Evolutionary conservation across 2,113 vertebrate species (phyloP).

Genomic region (Menidia beryllina): DNA sequence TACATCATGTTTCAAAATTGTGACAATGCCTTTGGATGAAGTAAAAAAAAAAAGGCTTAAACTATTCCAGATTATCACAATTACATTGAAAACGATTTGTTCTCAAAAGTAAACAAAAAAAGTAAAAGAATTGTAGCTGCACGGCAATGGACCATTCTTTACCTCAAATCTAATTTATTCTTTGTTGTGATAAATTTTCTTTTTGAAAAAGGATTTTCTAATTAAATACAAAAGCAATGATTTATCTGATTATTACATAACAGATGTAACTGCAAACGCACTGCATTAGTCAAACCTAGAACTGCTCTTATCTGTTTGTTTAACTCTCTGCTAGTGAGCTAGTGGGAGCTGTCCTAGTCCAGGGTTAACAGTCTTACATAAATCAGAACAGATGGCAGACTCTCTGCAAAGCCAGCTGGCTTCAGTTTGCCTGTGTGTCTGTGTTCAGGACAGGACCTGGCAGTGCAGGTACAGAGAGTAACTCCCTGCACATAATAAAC

Average conservation of each 20-base stretch:
- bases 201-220: neutral
- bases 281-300: neutral
- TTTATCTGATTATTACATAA: slow-evolving; percentile 12
- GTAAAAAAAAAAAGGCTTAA: neutral
- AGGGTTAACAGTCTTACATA: slow-evolving; percentile 78
- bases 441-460: slow-evolving; percentile 65
- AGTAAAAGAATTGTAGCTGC: neutral
- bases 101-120: neutral
- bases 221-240: neutral
- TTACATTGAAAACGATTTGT: neutral
- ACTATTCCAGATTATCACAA: neutral
- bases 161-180: neutral
- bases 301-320: slow-evolving; percentile 29
- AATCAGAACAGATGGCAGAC: slow-evolving; percentile 82
- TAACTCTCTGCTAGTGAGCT: slow-evolving; percentile 54
- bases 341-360: slow-evolving; percentile 64
- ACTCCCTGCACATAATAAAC: slow-evolving; percentile 73
- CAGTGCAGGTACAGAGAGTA: slow-evolving; percentile 76
- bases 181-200: slow-evolving; percentile 3
- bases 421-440: slow-evolving; percentile 76
- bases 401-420: slow-evolving; percentile 81
- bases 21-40: neutral
- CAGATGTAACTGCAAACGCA: neutral
- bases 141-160: too few species aligned
- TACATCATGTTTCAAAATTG: neutral